Evolutionary conservation across 2,888 invertebrate species (phyloP).

Genomic region (Drosophila greeni): DNA sequence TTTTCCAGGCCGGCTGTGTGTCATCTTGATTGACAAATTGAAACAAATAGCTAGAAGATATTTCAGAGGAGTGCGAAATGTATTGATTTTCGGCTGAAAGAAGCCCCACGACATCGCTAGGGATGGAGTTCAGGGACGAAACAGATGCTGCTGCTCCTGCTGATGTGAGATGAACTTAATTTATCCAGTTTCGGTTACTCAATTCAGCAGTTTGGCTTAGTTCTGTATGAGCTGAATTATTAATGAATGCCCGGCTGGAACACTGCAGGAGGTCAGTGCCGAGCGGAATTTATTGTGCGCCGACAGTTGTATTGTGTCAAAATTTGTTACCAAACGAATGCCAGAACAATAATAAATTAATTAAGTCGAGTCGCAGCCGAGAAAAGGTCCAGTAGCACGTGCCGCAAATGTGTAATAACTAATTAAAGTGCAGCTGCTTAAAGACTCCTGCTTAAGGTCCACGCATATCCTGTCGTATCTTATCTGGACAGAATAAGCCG

Average conservation of each 20-base stretch:
- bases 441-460: not conserved
- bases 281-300: constrained; percentile 43
- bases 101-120: not conserved
- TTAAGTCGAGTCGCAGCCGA: constrained; percentile 38
- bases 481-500: constrained; percentile 24
- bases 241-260: constrained; percentile 44
- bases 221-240: constrained; percentile 47
- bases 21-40: constrained; percentile 60
- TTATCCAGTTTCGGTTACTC: constrained; percentile 59
- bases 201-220: constrained; percentile 44
- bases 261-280: constrained; percentile 13
- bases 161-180: constrained; percentile 36
- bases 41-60: constrained; percentile 60
- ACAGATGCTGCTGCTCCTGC: constrained; percentile 45
- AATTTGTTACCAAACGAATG: constrained; percentile 48
- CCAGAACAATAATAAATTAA: constrained; percentile 70
- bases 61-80: constrained; percentile 42
- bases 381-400: constrained; percentile 52
- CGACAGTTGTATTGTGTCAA: constrained; percentile 49
- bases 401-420: constrained; percentile 33
- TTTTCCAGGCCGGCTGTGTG: constrained; percentile 31
- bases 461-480: constrained; percentile 9
- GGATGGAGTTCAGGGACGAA: not conserved
- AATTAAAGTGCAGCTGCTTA: constrained; percentile 34
- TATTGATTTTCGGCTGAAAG: constrained; percentile 26